phyloP scores from a whole-genome alignment of 2,113 vertebrate species.

The Grantiella picta region DNA sequence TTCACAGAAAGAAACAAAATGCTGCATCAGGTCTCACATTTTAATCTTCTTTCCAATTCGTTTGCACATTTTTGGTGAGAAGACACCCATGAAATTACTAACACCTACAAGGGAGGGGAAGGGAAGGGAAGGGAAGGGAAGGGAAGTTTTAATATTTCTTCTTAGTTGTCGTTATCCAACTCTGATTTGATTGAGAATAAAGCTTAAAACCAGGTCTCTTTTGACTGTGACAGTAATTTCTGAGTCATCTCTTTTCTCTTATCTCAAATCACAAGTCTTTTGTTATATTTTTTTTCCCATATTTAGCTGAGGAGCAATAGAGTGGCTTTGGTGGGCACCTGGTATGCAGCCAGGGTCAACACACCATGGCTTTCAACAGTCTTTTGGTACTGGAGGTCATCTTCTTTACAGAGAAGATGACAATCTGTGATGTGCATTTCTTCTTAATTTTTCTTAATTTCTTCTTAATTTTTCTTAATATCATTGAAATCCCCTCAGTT shows the following conservation, averaged over 20 bases:
- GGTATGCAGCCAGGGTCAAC: accelerated
- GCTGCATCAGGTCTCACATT: not conserved
- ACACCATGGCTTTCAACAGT: not conserved
- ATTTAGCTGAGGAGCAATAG: not conserved
- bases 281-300: not conserved
- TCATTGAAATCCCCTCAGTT: not conserved
- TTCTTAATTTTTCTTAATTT: not conserved
- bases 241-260: not conserved
- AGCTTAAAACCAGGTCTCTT: not conserved
- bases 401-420: not conserved
- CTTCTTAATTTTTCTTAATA: not conserved
- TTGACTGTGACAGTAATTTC: not conserved
- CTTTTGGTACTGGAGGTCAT: not conserved
- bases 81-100: not conserved
- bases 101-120: accelerated
- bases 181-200: not conserved
- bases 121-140: not conserved
- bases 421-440: not conserved
- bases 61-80: not conserved
- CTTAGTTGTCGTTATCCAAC: not conserved
- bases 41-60: not conserved
- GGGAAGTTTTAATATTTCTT: not conserved
- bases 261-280: accelerated
- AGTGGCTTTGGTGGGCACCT: not conserved
- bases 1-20: not conserved